phyloP scores from a whole-genome alignment of 2,113 vertebrate species.

The Ictidomys tridecemlineatus region DNA sequence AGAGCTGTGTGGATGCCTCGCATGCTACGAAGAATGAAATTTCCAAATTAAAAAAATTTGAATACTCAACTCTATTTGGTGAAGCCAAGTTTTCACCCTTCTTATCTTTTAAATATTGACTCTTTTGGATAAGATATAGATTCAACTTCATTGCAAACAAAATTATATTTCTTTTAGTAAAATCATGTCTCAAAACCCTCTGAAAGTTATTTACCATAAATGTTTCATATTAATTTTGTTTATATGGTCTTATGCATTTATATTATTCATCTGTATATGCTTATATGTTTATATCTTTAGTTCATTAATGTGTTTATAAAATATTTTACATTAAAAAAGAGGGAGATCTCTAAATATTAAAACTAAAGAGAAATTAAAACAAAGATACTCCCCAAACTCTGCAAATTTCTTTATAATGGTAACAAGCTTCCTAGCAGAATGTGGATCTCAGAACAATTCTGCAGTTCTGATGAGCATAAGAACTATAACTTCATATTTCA shows the following conservation, averaged over 20 bases:
- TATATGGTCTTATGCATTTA: neutral
- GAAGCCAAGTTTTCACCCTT: neutral
- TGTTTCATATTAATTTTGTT: neutral
- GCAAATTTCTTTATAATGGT: neutral
- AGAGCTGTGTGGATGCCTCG: neutral
- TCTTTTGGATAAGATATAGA: slow-evolving; percentile 45
- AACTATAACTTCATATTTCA: slow-evolving; percentile 1
- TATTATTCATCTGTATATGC: neutral
- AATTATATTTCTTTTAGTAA: slow-evolving; percentile 44
- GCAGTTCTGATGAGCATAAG: neutral
- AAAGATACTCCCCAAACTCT: neutral
- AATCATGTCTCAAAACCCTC: neutral
- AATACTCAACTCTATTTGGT: neutral
- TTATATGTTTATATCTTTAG: neutral
- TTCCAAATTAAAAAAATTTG: slow-evolving; percentile 49
- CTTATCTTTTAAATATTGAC: neutral
- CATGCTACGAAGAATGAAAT: neutral
- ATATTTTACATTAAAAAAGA: neutral
- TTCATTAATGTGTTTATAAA: slow-evolving; percentile 15
- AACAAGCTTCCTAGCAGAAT: neutral
- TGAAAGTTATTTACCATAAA: neutral
- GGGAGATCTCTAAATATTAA: neutral
- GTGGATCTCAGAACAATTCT: neutral
- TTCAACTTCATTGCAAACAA: slow-evolving; percentile 50
- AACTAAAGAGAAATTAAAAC: neutral